Base-by-base conservation (phyloP, 2,888 invertebrate species). In the Mythimna albipuncta region DNA sequence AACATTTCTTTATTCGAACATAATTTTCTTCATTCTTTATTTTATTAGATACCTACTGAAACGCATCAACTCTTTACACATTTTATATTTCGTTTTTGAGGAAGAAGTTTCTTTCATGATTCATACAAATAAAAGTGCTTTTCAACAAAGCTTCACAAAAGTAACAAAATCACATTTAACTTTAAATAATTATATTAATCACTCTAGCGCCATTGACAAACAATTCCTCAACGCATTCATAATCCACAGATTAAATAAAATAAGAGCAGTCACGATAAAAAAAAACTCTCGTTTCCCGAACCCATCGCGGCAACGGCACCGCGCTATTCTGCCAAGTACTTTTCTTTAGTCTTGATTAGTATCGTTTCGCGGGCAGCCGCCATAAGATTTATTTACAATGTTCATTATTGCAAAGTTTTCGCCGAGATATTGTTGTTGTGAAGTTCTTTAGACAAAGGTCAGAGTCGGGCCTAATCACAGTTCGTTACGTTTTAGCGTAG, bases 271-370 rank as follows among this genome's bases (percentile, higher is more conserved):
- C 62, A 66, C 26, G 61, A 32, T 32, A 32, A 69, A 71, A 73
- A 77, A 65, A 57, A 44, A 73, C 68, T 6, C 72, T 64, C 63
- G 47, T 59, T 75, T 67, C 57, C 61, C 55, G 63, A 66, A 63
- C 69, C 74, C 69, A 59, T 67, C 64, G 70, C 68, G 58, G 72
- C 72, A 55, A 65, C 47, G 64, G 77, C 59, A 67, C 54, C 62
- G 21, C 64, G 67, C 74, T 70, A 78, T 83, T 78, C 78, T 71
- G 77, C 85, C 79, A 85, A 85, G 85, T 79, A 83, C 84, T 77
- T 82, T 84, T 78, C 85, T 76, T 83, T 75, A 76, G 70, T 79
- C 82, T 84, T 85, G 81, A 86, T 85, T 85, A 87, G 79, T 83
- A 85, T 87, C 79, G 85, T 87, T 84, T 78, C 78, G 77, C 71